Evolutionary conservation across 2,113 vertebrate species (phyloP), one percentile per base, ranked within the genome.

Genomic region (Scortum barcoo): DNA sequence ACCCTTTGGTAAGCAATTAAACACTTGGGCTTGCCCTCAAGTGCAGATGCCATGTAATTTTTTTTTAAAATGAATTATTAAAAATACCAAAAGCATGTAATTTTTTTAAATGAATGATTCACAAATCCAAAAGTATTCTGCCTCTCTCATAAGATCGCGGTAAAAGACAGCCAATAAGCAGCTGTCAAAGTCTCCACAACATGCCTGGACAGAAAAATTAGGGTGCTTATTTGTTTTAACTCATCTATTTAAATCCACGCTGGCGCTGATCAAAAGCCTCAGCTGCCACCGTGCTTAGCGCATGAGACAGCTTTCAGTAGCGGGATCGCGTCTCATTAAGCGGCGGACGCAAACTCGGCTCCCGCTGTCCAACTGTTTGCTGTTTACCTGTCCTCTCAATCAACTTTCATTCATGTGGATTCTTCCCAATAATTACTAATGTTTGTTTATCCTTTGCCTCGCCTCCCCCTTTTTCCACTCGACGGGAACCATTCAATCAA

Each of bases 371-470:
- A 28, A 38, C 57, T 57, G 70, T 86, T 78, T 63, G 19, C 56
- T 58, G 77, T 89, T 92, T 90, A 86, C 86, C 88, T 73, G 81
- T 87, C 33, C 70, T 62, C 79, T 84, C 81, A 76, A 86, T 89
- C 84, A 77, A 36, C 54, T 71, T 74, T 75, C 33, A 84, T 81
- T 88, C 86, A 89, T 85, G 87, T 68, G 74, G 86, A 88, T 70
- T 85, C n/a, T 75, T 70, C 80, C 87, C 89, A 81, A 85, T 89
- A 87, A 89, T 90, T 86, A 56, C 73, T 68, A 46, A 56, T 86
- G 90, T 89, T 93, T 94, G 92, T 91, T 93, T 93, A 82, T 89
- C 80, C 58, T 67, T 40, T 56, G 77, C 91, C 78, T 86, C 75
- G 86, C 85, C 86, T 57, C 88, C 81, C 24, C 57, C 80, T n/a